Percentiles rank a stretch among this genome's conserved stretches.
These are phyloP conservation scores for Cephalotes varians DNA, from an alignment of 2,888 invertebrate genomes.

Conservation along the genomic window DNA sequence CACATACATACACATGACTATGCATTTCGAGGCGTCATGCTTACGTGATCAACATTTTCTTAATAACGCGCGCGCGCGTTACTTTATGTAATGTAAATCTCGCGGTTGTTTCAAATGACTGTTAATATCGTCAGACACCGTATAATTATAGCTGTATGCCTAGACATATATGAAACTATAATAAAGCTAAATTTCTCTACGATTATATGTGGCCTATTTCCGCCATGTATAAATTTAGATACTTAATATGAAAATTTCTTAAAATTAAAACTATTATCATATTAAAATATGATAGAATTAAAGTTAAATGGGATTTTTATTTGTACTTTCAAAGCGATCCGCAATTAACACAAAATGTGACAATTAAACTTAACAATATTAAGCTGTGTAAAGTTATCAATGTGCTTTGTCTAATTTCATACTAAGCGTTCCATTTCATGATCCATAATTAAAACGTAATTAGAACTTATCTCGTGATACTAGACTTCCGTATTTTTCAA, in stretches of 20 bases:
- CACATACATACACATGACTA: neutral
- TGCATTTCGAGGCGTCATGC: constrained; percentile 44
- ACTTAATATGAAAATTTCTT: neutral
- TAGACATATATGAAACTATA: constrained; percentile 30
- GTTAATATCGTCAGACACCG: constrained; percentile 37
- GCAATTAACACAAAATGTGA: neutral
- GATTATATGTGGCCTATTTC: constrained; percentile 18
- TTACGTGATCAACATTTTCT: constrained; percentile 49
- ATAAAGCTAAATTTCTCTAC: constrained; percentile 37
- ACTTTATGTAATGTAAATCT: constrained; percentile 43
- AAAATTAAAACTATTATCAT: neutral
- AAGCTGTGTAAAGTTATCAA: neutral
- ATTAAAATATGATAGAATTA: neutral
- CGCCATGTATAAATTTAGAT: neutral
- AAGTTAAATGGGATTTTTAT: too few relatives aligned
- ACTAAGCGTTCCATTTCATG: neutral
- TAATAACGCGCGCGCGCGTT: constrained; percentile 25
- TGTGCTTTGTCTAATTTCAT: neutral
- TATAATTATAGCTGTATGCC: constrained; percentile 16
- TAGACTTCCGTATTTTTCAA: neutral
- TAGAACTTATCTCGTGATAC: neutral
- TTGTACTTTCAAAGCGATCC: neutral
- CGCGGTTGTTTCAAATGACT: constrained; percentile 23
- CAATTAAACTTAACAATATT: neutral
- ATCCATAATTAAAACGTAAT: neutral